phyloP scores from a whole-genome alignment of 2,113 vertebrate species.

The Promerops cafer region DNA sequence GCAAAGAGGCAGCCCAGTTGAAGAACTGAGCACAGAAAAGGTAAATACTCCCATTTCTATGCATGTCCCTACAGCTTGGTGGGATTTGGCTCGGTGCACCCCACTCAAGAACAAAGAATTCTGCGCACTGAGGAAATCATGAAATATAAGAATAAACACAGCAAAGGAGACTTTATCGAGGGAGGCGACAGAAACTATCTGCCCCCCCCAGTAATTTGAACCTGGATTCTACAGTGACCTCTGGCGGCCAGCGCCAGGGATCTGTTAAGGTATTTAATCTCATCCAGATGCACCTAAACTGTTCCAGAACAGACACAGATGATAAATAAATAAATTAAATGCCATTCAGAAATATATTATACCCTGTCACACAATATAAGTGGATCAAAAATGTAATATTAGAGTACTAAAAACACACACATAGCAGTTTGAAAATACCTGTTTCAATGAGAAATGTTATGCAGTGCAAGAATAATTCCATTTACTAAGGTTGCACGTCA shows the following conservation, averaged over 20 bases:
- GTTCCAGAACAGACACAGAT: background rate
- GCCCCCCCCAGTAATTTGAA: slow-evolving; percentile 42
- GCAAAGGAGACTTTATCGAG: slow-evolving; percentile 6
- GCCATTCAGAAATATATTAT: slow-evolving; percentile 45
- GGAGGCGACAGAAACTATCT: slow-evolving; percentile 50
- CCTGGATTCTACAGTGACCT: slow-evolving; percentile 78
- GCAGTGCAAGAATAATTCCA: slow-evolving; percentile 64
- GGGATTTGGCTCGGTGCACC: background rate
- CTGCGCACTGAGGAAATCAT: background rate
- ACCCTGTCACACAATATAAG: slow-evolving; percentile 45
- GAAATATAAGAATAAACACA: slow-evolving; percentile 18
- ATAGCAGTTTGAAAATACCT: slow-evolving; percentile 66
- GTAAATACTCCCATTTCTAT: background rate
- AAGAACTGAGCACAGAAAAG: slow-evolving; percentile 12
- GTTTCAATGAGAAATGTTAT: slow-evolving; percentile 57
- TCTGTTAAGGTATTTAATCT: slow-evolving; percentile 54
- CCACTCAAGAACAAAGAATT: slow-evolving; percentile 23
- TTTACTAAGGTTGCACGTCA: slow-evolving; percentile 60
- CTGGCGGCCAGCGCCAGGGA: slow-evolving; percentile 65
- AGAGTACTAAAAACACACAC: slow-evolving; percentile 64
- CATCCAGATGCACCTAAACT: slow-evolving; percentile 24
- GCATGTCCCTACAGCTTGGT: background rate
- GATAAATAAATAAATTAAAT: slow-evolving; percentile 66
- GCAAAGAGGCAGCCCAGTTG: background rate
- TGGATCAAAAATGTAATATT: slow-evolving; percentile 47